phyloP scores from a whole-genome alignment of 2,888 invertebrate genomes.

The Octodonta nipae region DNA sequence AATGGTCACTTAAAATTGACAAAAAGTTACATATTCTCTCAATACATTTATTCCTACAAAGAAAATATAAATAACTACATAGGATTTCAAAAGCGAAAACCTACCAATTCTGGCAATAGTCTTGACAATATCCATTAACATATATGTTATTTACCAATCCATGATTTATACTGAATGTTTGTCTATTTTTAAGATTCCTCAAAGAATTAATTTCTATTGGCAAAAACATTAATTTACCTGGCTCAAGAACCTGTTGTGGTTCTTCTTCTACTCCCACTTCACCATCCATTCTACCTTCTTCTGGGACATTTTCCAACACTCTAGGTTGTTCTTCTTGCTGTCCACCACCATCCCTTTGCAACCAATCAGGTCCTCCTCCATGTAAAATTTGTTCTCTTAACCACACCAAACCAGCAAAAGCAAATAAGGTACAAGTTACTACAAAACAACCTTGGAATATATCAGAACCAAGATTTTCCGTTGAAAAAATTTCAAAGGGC shows the following conservation, averaged over 20 bases:
- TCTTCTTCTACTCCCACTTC: slow-evolving; percentile 17
- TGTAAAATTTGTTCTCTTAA: slow-evolving; percentile 93
- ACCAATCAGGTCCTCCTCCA: slow-evolving; percentile 94
- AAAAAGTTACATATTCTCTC: too few relatives aligned
- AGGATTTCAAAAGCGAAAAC: too few relatives aligned
- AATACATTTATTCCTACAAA: too few relatives aligned
- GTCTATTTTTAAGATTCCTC: too few relatives aligned
- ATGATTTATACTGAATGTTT: too few relatives aligned
- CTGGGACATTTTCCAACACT: slow-evolving; percentile 27
- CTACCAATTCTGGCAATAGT: too few relatives aligned
- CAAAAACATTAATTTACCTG: too few relatives aligned
- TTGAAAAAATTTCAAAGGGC: slow-evolving; percentile 83
- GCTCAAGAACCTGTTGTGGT: neutral
- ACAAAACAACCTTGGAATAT: slow-evolving; percentile 94
- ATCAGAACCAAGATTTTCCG: slow-evolving; percentile 84
- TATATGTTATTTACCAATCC: too few relatives aligned
- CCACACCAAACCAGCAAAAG: slow-evolving; percentile 96
- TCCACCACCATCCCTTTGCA: slow-evolving; percentile 52
- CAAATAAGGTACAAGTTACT: slow-evolving; percentile 87
- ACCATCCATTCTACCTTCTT: slow-evolving; percentile 19
- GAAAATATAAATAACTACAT: too few relatives aligned
- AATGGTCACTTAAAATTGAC: too few relatives aligned
- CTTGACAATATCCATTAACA: too few relatives aligned
- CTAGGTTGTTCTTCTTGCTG: slow-evolving; percentile 32
- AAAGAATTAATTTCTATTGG: too few relatives aligned